Percentiles rank a stretch among this genome's conserved stretches.
phyloP scores from a whole-genome alignment of 2,797 vertebrate species.

The Sebastes nivosus region DNA sequence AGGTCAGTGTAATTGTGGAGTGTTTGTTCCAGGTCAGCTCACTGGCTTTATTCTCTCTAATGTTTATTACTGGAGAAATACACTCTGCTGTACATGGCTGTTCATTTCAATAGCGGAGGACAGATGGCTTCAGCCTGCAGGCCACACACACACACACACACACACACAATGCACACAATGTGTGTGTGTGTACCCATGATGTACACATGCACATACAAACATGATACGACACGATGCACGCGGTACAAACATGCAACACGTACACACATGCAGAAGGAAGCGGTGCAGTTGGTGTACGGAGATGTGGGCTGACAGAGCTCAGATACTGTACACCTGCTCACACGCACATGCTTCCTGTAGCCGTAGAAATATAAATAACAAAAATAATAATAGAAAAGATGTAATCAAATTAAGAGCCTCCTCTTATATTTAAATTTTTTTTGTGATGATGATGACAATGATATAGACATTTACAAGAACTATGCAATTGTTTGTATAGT shows the following conservation, averaged over 20 bases:
- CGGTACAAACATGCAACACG: constrained; percentile 1
- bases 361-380: not conserved
- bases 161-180: not conserved
- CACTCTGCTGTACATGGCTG: constrained; percentile 26
- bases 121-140: constrained; percentile 66
- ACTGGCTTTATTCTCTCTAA: constrained; percentile 22
- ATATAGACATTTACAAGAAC: not conserved
- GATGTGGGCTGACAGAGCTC: constrained; percentile 23
- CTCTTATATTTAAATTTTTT: not conserved
- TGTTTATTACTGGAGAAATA: constrained; percentile 37
- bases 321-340: constrained; percentile 27
- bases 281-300: not conserved
- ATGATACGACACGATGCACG: constrained; percentile 16
- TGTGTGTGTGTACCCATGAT: not conserved
- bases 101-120: constrained; percentile 35
- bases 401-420: not conserved
- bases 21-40: constrained; percentile 58
- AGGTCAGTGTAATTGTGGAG: not conserved
- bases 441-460: not conserved
- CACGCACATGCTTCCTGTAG: constrained; percentile 28
- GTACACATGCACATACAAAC: constrained; percentile 3
- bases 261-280: not conserved
- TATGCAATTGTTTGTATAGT: not conserved
- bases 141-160: constrained; percentile 4
- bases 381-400: not conserved